These are phyloP conservation scores for Marisa cornuarietis DNA, from an alignment of 1,140 invertebrate species.

Conservation along the genomic window DNA sequence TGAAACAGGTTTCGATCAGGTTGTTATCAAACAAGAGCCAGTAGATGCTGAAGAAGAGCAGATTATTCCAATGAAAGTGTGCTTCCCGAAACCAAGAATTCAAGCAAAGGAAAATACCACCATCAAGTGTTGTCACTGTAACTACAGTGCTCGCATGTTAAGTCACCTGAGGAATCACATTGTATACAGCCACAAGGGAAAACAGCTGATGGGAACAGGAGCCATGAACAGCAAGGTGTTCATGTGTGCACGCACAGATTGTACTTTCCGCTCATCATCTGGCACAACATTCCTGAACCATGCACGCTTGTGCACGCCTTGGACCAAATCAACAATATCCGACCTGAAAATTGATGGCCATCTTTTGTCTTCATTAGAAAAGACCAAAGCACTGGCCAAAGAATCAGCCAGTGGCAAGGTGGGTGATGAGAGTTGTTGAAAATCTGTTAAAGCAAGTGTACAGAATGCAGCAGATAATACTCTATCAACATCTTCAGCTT, in stretches of 20 bases:
- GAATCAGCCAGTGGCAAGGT: slow-evolving; percentile 27
- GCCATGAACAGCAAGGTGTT: slow-evolving; percentile 47
- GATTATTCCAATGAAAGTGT: slow-evolving; percentile 11
- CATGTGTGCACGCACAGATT: slow-evolving; percentile 52
- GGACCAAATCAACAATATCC: slow-evolving; percentile 35
- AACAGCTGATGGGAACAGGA: slow-evolving; percentile 48
- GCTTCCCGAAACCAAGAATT: slow-evolving; percentile 3
- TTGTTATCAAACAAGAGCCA: slow-evolving; percentile 35
- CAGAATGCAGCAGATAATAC: not conserved
- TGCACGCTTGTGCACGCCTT: slow-evolving; percentile 51
- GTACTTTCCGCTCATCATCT: slow-evolving; percentile 51
- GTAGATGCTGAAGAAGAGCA: slow-evolving; percentile 30
- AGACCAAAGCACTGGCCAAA: slow-evolving; percentile 47
- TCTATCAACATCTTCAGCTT: no score
- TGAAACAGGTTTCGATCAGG: slow-evolving; percentile 1
- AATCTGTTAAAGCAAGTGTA: not conserved
- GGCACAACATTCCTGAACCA: slow-evolving; percentile 45
- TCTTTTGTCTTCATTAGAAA: slow-evolving; percentile 45
- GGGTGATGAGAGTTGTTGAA: not conserved
- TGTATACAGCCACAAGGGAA: slow-evolving; percentile 44
- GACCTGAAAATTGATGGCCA: slow-evolving; percentile 35
- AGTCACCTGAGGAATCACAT: slow-evolving; percentile 36
- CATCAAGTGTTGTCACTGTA: slow-evolving; percentile 56
- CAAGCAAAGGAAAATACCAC: slow-evolving; percentile 20
- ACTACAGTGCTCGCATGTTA: slow-evolving; percentile 38